A percentile compares a stretch with the other conserved stretches of the same genome.
Conservation (phyloP, 1,140 invertebrate genomes). For the Sinella curviseta region DNA sequence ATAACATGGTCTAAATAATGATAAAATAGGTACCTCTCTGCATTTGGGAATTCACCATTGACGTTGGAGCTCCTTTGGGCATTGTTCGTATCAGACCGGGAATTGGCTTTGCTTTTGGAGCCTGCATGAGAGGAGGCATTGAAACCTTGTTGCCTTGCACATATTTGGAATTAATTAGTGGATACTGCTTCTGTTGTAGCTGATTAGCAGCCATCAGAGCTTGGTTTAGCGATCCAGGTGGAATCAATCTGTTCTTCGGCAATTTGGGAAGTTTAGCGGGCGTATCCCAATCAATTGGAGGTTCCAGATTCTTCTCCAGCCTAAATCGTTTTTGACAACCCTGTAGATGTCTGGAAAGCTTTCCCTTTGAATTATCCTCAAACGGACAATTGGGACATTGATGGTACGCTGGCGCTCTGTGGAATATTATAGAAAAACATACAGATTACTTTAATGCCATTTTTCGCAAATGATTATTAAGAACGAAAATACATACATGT, state of each 20-base stretch:
- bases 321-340: constrained; percentile 89
- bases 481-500: not conserved
- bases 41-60: constrained; percentile 35
- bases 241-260: constrained; percentile 59
- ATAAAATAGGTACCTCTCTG: constrained; percentile 36
- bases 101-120: constrained; percentile 44
- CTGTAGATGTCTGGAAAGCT: constrained; percentile 82
- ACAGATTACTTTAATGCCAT: constrained; percentile 22
- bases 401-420: constrained; percentile 76
- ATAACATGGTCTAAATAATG: too few species aligned
- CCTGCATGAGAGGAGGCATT: constrained; percentile 46
- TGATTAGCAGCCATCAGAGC: constrained; percentile 4
- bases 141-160: constrained; percentile 17
- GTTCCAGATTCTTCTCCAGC: constrained; percentile 78
- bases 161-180: not conserved
- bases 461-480: not conserved
- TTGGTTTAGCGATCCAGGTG: constrained; percentile 33
- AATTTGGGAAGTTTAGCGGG: constrained; percentile 85
- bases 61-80: constrained; percentile 24
- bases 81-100: constrained; percentile 48
- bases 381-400: constrained; percentile 92
- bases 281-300: constrained; percentile 84
- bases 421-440: constrained; percentile 1
- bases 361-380: constrained; percentile 92
- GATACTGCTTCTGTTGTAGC: not conserved